Base-by-base conservation (phyloP, 1,140 invertebrate species). In the Ostrea denselamellosa region DNA sequence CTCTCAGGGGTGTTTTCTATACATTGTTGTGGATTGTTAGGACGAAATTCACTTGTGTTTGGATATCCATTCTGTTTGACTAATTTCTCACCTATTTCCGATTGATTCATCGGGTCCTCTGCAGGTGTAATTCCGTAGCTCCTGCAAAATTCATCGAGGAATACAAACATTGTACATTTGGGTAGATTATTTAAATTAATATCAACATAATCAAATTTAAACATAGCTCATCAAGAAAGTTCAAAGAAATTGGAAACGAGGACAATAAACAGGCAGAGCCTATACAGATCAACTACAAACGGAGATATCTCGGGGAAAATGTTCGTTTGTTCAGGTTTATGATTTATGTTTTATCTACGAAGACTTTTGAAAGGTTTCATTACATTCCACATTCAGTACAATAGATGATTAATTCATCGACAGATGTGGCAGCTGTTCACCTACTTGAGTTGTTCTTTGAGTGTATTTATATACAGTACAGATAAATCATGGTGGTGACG, bases 401-500 rank as follows among this genome's bases (percentile, higher is more conserved):
- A 44, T 1, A 44, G 34, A 44, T 2, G 17, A 62, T 62, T 7
- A 19, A 19, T 62, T 62, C 56, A 14, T 9, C 44, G 8, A 28
- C 22, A 34, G 0, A 81, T 14, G 14, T 2, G 9, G 51, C 17
- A 83, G 82, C 10, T 77, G 82, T 83, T 10, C 28, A 77, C 68
- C 85, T 87, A 88, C 89, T 88, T 14, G 52, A 87, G 62, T 65
- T 90, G 87, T 2, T 86, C 71, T 89, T 85, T 86, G 19, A 92
- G 87, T 86, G 88, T 91, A 28, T 97, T 96, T 89, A 98, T 97
- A 90, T 97, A 96, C 82, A 98, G 95, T 91, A 97, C 96, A 0
- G 97, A 97, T 94, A 98, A 96, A 93, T 98, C 97, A 90, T 98
- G 95, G 93, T 98, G 97, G 93, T 98, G 97, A 90, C 97, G 97